Evolutionary conservation across 2,888 invertebrate species (phyloP).

Genomic region (Branchellion lobata): DNA sequence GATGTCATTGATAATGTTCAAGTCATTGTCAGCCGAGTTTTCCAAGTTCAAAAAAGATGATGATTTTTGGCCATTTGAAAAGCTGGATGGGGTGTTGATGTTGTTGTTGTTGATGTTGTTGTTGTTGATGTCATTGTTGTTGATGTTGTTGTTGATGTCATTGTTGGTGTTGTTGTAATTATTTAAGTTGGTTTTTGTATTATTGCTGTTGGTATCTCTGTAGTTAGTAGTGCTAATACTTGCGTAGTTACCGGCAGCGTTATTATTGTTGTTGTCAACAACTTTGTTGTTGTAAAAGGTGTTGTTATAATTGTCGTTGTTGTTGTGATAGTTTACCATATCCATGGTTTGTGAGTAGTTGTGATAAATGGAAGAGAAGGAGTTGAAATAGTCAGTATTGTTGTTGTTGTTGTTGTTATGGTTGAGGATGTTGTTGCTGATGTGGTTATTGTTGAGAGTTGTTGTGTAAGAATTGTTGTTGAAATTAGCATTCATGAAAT

Average conservation of each 20-base stretch:
- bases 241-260: background rate
- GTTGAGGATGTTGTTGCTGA: background rate
- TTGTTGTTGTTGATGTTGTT: too few relatives aligned
- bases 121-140: too few relatives aligned
- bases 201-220: background rate
- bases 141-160: too few relatives aligned
- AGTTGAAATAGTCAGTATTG: background rate
- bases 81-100: too few relatives aligned
- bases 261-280: background rate
- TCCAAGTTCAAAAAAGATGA: background rate
- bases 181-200: background rate
- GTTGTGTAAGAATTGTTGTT: too few relatives aligned
- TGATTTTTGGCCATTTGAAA: too few relatives aligned
- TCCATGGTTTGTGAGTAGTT: conserved; percentile 7
- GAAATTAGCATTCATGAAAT: background rate
- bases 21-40: background rate
- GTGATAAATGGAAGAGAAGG: conserved; percentile 1
- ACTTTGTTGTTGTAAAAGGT: background rate
- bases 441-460: background rate
- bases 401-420: background rate
- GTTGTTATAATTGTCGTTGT: background rate
- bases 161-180: background rate
- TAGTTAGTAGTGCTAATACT: background rate
- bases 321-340: background rate
- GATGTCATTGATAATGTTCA: conserved; percentile 7